These are phyloP conservation scores for Colinus virginianus DNA, from an alignment of 2,113 vertebrate species.

Conservation along the genomic window DNA sequence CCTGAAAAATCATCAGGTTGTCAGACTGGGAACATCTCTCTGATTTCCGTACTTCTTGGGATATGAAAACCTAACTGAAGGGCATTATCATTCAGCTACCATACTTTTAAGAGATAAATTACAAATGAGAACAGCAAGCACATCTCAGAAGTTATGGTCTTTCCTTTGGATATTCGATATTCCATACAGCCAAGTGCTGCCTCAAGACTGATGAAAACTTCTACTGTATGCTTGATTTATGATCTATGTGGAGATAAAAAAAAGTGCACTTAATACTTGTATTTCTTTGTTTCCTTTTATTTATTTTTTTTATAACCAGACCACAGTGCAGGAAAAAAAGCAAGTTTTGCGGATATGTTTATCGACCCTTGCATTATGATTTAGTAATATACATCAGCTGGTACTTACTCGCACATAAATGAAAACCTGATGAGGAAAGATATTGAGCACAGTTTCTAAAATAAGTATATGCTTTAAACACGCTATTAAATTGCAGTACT, in stretches of 20 bases:
- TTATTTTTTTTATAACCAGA: not conserved
- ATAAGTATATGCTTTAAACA: not conserved
- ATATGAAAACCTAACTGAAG: not conserved
- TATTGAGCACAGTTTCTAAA: constrained; percentile 10
- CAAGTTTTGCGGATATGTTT: not conserved
- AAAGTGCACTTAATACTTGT: not conserved
- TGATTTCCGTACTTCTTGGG: not conserved
- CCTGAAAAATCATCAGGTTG: not conserved
- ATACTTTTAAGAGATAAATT: not conserved
- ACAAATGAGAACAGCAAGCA: constrained; percentile 6
- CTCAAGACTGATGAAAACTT: not conserved
- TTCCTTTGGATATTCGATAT: constrained; percentile 16
- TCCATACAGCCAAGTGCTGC: constrained; percentile 7
- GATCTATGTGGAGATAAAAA: not conserved
- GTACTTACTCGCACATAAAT: not conserved
- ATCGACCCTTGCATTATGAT: not conserved
- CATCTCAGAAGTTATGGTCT: not conserved
- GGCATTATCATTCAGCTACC: not conserved
- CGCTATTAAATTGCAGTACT: not conserved
- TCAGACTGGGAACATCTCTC: not conserved
- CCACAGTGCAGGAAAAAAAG: constrained; percentile 25
- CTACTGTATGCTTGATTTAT: not conserved
- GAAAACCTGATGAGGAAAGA: not conserved
- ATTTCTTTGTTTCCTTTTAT: constrained; percentile 3
- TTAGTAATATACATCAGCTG: constrained; percentile 22